These are phyloP conservation scores for Smittia sp. DNA, from an alignment of 2,888 invertebrate species.

Conservation along the genomic window DNA sequence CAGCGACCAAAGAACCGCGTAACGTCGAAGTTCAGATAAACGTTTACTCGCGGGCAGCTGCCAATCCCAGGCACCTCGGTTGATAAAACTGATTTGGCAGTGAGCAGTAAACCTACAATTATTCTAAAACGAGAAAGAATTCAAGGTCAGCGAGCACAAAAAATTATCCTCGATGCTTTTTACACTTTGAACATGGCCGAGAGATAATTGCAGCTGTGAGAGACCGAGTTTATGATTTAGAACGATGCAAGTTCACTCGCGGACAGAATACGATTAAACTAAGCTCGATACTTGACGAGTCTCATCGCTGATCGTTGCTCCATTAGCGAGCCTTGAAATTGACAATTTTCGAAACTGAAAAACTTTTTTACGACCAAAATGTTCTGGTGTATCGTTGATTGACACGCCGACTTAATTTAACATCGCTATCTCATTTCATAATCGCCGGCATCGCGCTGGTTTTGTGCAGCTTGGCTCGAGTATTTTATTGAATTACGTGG, in stretches of 20 bases:
- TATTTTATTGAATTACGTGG: too few species aligned
- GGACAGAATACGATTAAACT: neutral
- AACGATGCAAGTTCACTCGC: neutral
- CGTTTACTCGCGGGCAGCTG: neutral
- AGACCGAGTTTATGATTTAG: neutral
- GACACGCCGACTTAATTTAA: too few species aligned
- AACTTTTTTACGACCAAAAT: too few species aligned
- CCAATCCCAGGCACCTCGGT: conserved; percentile 9
- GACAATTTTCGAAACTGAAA: neutral
- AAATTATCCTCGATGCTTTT: neutral
- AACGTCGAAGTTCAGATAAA: conserved; percentile 2
- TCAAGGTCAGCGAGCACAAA: neutral
- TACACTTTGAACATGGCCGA: neutral
- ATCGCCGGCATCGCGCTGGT: too few species aligned
- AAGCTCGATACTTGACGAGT: neutral
- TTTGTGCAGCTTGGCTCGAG: too few species aligned
- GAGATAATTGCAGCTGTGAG: too few species aligned
- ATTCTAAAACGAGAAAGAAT: neutral
- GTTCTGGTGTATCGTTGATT: too few species aligned
- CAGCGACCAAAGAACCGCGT: conserved; percentile 51
- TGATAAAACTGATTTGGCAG: neutral
- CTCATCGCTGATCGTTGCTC: neutral
- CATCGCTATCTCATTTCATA: too few species aligned
- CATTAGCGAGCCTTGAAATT: neutral
- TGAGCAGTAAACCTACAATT: neutral